A percentile compares a stretch with the other conserved stretches of the same genome.
These are phyloP conservation scores for Tor tambroides DNA, from an alignment of 2,113 vertebrate genomes.

Conservation along the genomic window DNA sequence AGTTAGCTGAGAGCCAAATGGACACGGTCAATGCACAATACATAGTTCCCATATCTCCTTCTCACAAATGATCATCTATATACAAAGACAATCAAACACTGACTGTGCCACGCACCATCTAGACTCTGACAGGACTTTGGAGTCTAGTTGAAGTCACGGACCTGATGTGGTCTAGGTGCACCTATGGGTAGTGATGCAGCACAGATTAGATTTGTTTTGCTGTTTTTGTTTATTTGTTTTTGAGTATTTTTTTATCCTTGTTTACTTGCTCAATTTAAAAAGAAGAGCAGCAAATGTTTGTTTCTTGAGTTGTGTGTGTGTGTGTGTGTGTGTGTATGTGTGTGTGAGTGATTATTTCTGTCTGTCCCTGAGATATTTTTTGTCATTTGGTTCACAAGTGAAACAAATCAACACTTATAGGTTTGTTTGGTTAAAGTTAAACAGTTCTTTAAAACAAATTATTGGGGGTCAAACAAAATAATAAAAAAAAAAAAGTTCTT, in stretches of 20 bases:
- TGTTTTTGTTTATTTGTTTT: conserved; percentile 11
- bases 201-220: conserved; percentile 41
- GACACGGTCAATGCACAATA: conserved; percentile 81
- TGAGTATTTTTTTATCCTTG: conserved; percentile 31
- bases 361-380: conserved; percentile 32
- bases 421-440: not conserved
- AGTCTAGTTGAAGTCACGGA: conserved; percentile 12
- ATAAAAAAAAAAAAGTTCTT: not conserved
- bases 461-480: not conserved
- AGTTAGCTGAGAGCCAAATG: conserved; percentile 13
- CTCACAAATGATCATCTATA: conserved; percentile 15
- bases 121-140: conserved; percentile 23
- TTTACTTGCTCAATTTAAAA: conserved; percentile 47
- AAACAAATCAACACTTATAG: not conserved
- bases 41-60: conserved; percentile 64
- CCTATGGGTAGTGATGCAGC: conserved; percentile 45
- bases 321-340: conserved; percentile 18
- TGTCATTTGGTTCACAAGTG: not conserved
- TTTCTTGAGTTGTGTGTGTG: conserved; percentile 2
- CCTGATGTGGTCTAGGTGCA: conserved; percentile 8
- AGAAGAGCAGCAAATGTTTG: conserved; percentile 34
- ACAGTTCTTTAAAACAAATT: not conserved
- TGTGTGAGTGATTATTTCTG: conserved; percentile 10
- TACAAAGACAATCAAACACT: conserved; percentile 55
- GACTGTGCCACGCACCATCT: conserved; percentile 22